A percentile compares a stretch with the other conserved stretches of the same genome.
These are phyloP conservation scores for Agrotis ipsilon DNA, from an alignment of 2,888 invertebrate genomes.

Conservation along the genomic window DNA sequence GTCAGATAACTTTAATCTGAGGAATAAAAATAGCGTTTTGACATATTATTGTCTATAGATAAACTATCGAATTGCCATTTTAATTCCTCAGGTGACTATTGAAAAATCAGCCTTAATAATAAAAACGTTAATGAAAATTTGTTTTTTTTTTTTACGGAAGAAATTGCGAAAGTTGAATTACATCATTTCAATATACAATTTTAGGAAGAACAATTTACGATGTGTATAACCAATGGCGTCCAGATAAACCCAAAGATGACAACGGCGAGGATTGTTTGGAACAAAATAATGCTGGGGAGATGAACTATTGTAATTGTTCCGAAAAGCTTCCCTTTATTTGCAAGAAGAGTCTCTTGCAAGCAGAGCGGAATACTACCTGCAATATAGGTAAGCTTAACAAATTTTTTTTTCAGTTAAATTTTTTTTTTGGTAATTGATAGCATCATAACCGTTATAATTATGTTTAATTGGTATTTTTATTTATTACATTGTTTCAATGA, in stretches of 20 bases:
- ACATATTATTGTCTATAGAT: too few species aligned
- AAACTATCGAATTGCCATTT: too few species aligned
- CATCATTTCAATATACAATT: background rate
- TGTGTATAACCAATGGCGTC: background rate
- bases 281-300: conserved; percentile 46
- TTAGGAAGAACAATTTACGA: background rate
- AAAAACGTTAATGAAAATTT: too few species aligned
- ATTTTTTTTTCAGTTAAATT: background rate
- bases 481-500: background rate
- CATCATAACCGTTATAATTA: background rate
- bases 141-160: too few species aligned
- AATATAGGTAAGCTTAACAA: conserved; percentile 75
- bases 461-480: background rate
- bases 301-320: conserved; percentile 75
- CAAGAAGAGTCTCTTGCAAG: conserved; percentile 73
- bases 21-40: too few species aligned
- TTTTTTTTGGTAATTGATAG: background rate
- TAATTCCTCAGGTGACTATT: too few species aligned
- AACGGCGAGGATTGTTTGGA: conserved; percentile 1
- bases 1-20: too few species aligned
- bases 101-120: too few species aligned
- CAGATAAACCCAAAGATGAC: background rate
- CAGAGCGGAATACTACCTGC: conserved; percentile 78
- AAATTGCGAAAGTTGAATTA: too few species aligned
- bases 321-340: conserved; percentile 78